These are phyloP conservation scores for Aproaerema taeniolella DNA, from an alignment of 2,888 invertebrate genomes.

Conservation along the genomic window DNA sequence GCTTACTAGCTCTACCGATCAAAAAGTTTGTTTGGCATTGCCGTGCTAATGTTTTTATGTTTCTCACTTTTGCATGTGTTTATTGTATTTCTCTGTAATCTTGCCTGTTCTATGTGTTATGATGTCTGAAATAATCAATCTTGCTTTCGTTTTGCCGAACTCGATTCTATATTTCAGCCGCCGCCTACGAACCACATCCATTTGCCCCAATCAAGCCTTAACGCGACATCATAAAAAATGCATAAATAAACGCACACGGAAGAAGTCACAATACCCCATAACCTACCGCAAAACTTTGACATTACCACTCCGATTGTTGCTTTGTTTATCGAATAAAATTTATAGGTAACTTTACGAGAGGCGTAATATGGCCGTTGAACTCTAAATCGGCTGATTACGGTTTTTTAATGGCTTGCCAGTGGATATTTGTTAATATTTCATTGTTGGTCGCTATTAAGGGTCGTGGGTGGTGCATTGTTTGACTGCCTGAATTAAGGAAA, in stretches of 20 bases:
- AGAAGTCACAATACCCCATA: constrained; percentile 52
- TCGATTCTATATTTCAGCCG: too few relatives aligned
- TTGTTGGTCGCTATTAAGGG: constrained; percentile 39
- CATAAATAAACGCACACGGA: constrained; percentile 43
- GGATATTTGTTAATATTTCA: constrained; percentile 57
- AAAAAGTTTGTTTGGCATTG: too few relatives aligned
- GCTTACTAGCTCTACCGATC: too few relatives aligned
- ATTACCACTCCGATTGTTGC: constrained; percentile 61
- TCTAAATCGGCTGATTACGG: constrained; percentile 65
- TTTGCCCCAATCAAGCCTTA: constrained; percentile 11
- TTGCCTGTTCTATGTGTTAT: too few relatives aligned
- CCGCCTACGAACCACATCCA: constrained; percentile 8
- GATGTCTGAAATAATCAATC: too few relatives aligned
- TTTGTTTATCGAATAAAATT: constrained; percentile 69
- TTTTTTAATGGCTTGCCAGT: constrained; percentile 59
- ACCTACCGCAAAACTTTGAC: constrained; percentile 67
- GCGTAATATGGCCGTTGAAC: constrained; percentile 61
- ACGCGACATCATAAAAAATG: constrained; percentile 23
- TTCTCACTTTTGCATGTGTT: too few relatives aligned
- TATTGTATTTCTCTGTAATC: too few relatives aligned
- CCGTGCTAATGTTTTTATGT: too few relatives aligned
- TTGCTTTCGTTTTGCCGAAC: too few relatives aligned
- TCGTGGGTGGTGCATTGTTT: constrained; percentile 15
- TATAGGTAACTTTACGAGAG: constrained; percentile 51
- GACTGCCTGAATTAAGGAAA: not conserved